A percentile compares a stretch with the other conserved stretches of the same genome.
Evolutionary conservation across 2,888 invertebrate species (phyloP).

Genomic region (Chymomyza amoena): DNA sequence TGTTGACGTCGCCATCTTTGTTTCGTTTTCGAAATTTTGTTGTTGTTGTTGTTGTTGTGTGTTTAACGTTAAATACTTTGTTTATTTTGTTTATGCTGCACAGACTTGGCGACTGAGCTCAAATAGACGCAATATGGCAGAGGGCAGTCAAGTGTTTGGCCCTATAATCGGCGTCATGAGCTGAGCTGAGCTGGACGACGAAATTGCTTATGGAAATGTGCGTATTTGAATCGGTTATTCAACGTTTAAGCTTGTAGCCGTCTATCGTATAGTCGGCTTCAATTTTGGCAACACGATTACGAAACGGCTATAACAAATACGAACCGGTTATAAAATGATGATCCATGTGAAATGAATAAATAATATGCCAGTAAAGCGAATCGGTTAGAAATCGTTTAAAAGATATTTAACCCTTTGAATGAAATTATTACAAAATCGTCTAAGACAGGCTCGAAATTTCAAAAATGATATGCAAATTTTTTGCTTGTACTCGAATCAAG

Average conservation of each 20-base stretch:
- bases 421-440: too few relatives aligned
- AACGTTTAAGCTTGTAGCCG: too few relatives aligned
- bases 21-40: not conserved
- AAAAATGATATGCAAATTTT: not conserved
- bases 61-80: conserved; percentile 58
- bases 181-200: too few relatives aligned
- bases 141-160: conserved; percentile 54
- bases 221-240: too few relatives aligned
- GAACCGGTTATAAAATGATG: too few relatives aligned
- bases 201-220: too few relatives aligned
- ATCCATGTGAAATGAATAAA: too few relatives aligned
- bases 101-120: not conserved
- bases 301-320: conserved; percentile 9
- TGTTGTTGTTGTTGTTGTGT: conserved; percentile 28
- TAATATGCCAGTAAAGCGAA: too few relatives aligned
- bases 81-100: conserved; percentile 36
- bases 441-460: too few relatives aligned
- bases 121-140: conserved; percentile 19
- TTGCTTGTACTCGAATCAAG: not conserved
- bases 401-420: too few relatives aligned
- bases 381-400: not conserved
- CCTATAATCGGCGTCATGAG: conserved; percentile 52
- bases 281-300: too few relatives aligned
- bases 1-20: conserved; percentile 6
- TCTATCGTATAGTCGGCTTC: too few relatives aligned